Base-by-base conservation (phyloP, 2,113 vertebrate species). In the Telmatochromis bifrenatus region DNA sequence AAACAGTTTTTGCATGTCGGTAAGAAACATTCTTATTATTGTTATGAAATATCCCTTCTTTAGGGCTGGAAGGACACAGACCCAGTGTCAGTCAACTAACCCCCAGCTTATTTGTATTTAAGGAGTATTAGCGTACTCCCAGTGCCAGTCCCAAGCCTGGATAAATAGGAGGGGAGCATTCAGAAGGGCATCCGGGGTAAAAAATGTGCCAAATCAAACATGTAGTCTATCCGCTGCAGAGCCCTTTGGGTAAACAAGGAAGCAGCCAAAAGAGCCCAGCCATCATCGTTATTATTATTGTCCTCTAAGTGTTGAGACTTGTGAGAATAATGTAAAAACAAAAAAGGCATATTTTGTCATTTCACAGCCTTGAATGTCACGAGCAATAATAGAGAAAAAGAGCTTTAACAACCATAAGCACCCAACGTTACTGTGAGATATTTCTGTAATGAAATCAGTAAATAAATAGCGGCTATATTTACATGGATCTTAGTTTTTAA, bases 401-500 rank as follows among this genome's bases (percentile, higher is more conserved):
- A 35, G 21, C 68, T 73, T 73, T 73, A 73, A 45, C 39, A 73
- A 26, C 15, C 42, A 49, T 31, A 49, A 49, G 15, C 15, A 77
- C 0, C 45, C 45, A 49, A 77, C 3, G 5, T 28, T 17, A 42
- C 53, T 9, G 4, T 45, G 55, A 31, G 11, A 82, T 33, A 82
- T 39, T 23, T 35, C 54, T 55, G 54, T 49, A 55, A 89, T 55
- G 19, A 79, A 56, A 83, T 39, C 28, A 39, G 54, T 26, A 73
- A 79, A 82, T 31, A 4, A 77, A 31, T 12, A 77, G 26, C 0
- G 70, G 23, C 26, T 49, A n/a, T n/a, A 77, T 31, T 77, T 31
- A 49, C 26, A 49, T 0, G 0, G 70, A 31, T 19, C 15, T 31
- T 77, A 0, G 21, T 26, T 73, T 73, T 2, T 73, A 0, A 31